These are phyloP conservation scores for Amazonetta brasiliensis DNA, from an alignment of 2,797 vertebrate species.

Conservation along the genomic window DNA sequence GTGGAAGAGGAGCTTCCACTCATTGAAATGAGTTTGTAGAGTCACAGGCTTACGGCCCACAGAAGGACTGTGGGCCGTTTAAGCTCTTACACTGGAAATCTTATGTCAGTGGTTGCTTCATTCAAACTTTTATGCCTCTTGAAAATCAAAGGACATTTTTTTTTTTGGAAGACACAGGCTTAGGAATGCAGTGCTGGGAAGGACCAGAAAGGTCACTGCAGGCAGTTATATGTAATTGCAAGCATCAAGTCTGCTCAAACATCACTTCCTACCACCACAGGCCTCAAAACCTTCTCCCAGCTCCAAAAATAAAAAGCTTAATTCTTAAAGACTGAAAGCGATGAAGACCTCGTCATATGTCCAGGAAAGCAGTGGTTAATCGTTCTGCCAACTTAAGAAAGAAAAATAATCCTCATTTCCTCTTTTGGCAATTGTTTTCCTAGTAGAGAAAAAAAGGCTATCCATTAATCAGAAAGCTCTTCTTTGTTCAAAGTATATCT, in stretches of 20 bases:
- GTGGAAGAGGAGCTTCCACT: neutral
- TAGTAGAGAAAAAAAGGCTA: neutral
- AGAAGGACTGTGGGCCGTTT: neutral
- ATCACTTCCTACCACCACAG: neutral
- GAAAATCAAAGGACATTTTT: accelerated
- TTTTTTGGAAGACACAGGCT: neutral
- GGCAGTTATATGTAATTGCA: neutral
- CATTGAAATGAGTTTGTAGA: accelerated
- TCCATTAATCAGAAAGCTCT: neutral
- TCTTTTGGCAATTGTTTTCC: neutral
- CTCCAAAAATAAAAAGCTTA: neutral
- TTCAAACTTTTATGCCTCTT: neutral
- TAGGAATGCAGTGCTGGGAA: neutral
- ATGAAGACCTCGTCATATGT: neutral
- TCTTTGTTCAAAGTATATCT: neutral
- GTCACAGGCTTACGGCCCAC: neutral
- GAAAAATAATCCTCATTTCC: neutral
- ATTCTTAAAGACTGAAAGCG: neutral
- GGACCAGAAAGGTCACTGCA: neutral
- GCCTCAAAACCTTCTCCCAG: neutral
- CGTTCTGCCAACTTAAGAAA: neutral
- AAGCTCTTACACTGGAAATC: neutral
- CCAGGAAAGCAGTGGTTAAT: neutral
- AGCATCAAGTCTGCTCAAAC: neutral
- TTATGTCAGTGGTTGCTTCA: neutral